Conservation (phyloP, 2,888 invertebrate species). For the Eulithis prunata region DNA sequence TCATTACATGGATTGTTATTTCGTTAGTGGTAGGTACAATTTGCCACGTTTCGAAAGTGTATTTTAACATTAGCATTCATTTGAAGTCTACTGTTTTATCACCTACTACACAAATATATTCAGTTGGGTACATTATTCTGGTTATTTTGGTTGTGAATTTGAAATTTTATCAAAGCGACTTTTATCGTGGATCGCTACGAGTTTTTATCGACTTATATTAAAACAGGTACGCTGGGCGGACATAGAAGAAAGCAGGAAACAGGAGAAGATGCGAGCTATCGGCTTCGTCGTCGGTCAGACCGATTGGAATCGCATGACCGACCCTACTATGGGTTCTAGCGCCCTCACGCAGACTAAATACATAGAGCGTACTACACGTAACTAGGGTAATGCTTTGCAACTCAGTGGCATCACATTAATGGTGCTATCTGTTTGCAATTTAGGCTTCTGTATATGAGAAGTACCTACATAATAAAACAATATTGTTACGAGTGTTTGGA, state of each 20-base stretch:
- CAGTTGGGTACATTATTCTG: conserved; percentile 19
- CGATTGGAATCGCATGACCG: conserved; percentile 98
- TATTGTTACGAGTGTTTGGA: not conserved
- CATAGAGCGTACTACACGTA: conserved; percentile 86
- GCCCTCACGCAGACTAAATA: conserved; percentile 98
- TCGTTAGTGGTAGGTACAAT: conserved; percentile 34
- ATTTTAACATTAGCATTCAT: conserved; percentile 1
- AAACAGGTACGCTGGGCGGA: conserved; percentile 98
- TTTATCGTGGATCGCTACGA: conserved; percentile 18
- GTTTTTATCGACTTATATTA: conserved; percentile 74
- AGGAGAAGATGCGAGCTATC: conserved; percentile 96
- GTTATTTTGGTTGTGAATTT: conserved; percentile 6
- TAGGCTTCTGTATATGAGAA: not conserved
- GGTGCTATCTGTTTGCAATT: conserved; percentile 13
- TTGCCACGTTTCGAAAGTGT: conserved; percentile 20
- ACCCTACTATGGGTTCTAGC: conserved; percentile 93
- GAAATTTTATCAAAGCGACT: not conserved
- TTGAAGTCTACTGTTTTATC: conserved; percentile 12
- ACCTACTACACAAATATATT: conserved; percentile 11
- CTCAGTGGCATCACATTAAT: conserved; percentile 3
- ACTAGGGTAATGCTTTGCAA: conserved; percentile 30
- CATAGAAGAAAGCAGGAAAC: conserved; percentile 95
- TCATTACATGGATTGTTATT: conserved; percentile 11
- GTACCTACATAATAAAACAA: not conserved
- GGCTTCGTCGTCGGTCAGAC: conserved; percentile 99